Evolutionary conservation across 2,113 vertebrate genomes (phyloP).

Genomic region (Oceanodroma tethys): DNA sequence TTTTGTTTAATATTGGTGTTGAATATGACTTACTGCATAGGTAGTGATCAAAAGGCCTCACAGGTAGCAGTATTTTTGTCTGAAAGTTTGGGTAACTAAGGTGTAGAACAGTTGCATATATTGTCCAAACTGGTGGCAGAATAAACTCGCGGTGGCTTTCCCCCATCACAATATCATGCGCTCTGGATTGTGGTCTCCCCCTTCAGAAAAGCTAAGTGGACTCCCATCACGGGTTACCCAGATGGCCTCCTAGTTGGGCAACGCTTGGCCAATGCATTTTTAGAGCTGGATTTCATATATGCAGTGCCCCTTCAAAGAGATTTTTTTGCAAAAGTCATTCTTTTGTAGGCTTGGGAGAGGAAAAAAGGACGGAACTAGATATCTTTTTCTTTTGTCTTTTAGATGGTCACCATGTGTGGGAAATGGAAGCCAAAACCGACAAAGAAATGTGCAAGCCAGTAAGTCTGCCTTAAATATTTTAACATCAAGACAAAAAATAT

Average conservation of each 20-base stretch:
- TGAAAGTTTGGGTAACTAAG: neutral
- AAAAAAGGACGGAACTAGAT: neutral
- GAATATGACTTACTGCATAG: neutral
- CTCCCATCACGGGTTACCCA: neutral
- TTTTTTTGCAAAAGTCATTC: neutral
- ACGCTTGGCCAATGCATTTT: fast-evolving
- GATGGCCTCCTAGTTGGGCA: neutral
- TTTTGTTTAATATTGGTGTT: neutral
- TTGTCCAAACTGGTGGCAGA: neutral
- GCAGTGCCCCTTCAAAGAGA: neutral
- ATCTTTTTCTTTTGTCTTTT: constrained; percentile 59
- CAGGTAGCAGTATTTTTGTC: neutral
- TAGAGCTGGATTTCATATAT: neutral
- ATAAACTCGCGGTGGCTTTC: neutral
- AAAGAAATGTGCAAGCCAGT: constrained; percentile 92
- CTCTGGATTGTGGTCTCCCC: neutral
- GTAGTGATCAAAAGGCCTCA: neutral
- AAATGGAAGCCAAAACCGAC: constrained; percentile 95
- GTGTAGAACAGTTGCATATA: neutral
- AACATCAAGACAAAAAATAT: constrained; percentile 27
- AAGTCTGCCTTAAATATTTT: constrained; percentile 74
- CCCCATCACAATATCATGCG: fast-evolving
- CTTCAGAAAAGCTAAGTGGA: neutral
- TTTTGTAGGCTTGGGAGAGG: neutral
- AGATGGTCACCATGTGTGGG: constrained; percentile 99